Conservation (phyloP, 2,888 invertebrate genomes). For the Lepidochrysops patricia region DNA sequence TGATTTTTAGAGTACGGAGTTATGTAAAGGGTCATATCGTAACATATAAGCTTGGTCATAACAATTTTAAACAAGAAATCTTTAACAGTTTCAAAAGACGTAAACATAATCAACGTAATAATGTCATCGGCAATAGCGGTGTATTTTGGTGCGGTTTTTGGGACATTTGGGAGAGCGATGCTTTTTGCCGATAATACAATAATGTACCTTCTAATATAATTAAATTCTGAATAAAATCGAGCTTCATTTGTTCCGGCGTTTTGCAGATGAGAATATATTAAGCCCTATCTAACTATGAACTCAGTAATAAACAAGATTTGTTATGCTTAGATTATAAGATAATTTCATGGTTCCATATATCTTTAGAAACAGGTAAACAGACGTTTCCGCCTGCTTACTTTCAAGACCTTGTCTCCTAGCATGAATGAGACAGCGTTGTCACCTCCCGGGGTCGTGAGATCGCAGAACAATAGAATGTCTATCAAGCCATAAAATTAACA, state of each 20-base stretch:
- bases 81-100: neutral
- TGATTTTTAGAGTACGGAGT: neutral
- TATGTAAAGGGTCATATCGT: neutral
- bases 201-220: too few species aligned
- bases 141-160: neutral
- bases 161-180: neutral
- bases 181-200: too few species aligned
- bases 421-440: slow-evolving; percentile 3
- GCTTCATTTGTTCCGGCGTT: too few species aligned
- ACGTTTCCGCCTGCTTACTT: neutral
- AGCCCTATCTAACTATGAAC: too few species aligned
- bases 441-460: slow-evolving; percentile 4
- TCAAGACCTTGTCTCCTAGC: neutral
- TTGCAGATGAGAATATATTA: too few species aligned
- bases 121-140: neutral
- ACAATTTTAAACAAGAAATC: neutral
- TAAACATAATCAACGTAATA: neutral
- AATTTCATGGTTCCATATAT: neutral
- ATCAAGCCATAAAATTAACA: slow-evolving; percentile 12
- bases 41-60: too few species aligned
- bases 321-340: neutral
- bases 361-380: too few species aligned
- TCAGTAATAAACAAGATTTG: neutral
- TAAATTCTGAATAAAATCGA: neutral
- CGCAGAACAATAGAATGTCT: slow-evolving; percentile 3